Conservation (phyloP, 2,797 vertebrate species). For the Loris lydekkerianus region DNA sequence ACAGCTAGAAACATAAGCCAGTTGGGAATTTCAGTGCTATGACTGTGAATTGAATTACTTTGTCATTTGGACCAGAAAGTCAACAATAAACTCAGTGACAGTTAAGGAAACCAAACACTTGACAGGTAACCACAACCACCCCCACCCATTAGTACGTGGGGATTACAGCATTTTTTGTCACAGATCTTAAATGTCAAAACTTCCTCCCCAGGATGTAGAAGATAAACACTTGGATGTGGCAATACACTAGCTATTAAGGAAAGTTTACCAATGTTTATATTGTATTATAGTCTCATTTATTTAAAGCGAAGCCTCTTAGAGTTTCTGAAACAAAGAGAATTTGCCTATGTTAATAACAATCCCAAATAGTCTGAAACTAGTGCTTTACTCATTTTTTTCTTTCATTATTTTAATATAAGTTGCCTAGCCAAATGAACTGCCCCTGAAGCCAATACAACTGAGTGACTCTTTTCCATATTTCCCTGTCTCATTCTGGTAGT, state of each 20-base stretch:
- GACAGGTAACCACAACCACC: slow-evolving; percentile 20
- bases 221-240: slow-evolving; percentile 34
- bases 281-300: neutral
- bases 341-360: neutral
- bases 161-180: neutral
- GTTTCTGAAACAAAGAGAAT: neutral
- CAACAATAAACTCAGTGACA: slow-evolving; percentile 73
- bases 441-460: neutral
- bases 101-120: slow-evolving; percentile 70
- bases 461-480: neutral
- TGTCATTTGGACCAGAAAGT: slow-evolving; percentile 73
- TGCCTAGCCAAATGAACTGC: neutral
- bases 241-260: neutral
- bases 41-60: slow-evolving; percentile 70
- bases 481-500: neutral
- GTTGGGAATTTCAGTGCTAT: slow-evolving; percentile 65
- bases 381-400: slow-evolving; percentile 17
- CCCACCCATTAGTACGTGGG: neutral
- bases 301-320: neutral
- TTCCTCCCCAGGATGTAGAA: neutral
- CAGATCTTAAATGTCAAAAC: slow-evolving; percentile 56
- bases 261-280: slow-evolving; percentile 6
- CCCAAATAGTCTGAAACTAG: neutral
- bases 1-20: slow-evolving; percentile 60
- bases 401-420: slow-evolving; percentile 25